Evolutionary conservation across 2,888 invertebrate genomes (phyloP).

Genomic region (Pantelozetes paolii): DNA sequence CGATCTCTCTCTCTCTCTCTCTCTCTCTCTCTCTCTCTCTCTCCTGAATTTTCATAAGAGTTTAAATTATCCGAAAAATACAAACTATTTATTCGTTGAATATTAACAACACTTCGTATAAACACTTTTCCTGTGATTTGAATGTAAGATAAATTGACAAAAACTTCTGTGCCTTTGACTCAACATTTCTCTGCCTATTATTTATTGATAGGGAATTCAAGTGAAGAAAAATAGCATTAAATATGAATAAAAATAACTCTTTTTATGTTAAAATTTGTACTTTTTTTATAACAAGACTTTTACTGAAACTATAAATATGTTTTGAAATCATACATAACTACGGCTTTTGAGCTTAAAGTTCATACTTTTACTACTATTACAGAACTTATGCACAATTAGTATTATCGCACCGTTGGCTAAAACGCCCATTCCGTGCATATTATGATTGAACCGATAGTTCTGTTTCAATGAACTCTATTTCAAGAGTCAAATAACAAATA

Average conservation of each 20-base stretch:
- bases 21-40: slow-evolving; percentile 3
- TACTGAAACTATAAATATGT: not conserved
- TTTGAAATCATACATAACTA: slow-evolving; percentile 5
- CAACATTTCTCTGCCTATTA: not conserved
- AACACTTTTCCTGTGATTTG: not conserved
- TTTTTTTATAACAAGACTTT: slow-evolving; percentile 6
- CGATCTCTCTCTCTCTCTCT: not conserved
- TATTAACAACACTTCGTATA: not conserved
- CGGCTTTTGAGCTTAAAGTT: not conserved
- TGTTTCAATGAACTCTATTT: not conserved
- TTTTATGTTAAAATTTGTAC: not conserved
- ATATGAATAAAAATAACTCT: not conserved
- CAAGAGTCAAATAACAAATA: not conserved
- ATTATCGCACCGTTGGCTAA: not conserved
- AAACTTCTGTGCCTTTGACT: not conserved
- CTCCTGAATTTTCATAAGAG: not conserved
- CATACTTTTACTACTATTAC: not conserved
- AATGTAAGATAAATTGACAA: not conserved
- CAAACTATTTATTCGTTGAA: not conserved
- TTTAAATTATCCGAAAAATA: not conserved
- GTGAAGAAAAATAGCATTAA: slow-evolving; percentile 14
- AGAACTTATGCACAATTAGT: not conserved
- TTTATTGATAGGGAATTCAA: slow-evolving; percentile 3
- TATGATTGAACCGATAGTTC: slow-evolving; percentile 16
- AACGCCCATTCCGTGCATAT: not conserved